These are phyloP conservation scores for Xenopus tropicalis DNA, from an alignment of 2,113 vertebrate genomes.

Conservation along the genomic window UCB_Xtro_10.0 CM004444.2:23842501-23843000, in stretches of 20 bases:
- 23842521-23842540: too few species aligned
- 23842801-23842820: constrained; percentile 4
- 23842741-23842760: background rate
- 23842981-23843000: background rate
- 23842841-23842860: background rate
- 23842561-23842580: too few species aligned
- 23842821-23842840: background rate
- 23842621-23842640: too few species aligned
- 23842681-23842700: background rate
- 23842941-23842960: background rate
- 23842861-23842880: background rate
- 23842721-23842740: background rate
- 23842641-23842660: too few species aligned
- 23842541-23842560: too few species aligned
- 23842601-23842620: too few species aligned
- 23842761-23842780: background rate
- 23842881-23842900: background rate
- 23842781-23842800: background rate
- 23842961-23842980: background rate
- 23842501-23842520: too few species aligned
- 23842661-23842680: background rate
- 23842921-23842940: background rate
- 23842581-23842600: too few species aligned
- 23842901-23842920: background rate
- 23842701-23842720: constrained; percentile 6